Conservation (phyloP, 2,888 invertebrate species). For the Ochropleura leucogaster region DNA sequence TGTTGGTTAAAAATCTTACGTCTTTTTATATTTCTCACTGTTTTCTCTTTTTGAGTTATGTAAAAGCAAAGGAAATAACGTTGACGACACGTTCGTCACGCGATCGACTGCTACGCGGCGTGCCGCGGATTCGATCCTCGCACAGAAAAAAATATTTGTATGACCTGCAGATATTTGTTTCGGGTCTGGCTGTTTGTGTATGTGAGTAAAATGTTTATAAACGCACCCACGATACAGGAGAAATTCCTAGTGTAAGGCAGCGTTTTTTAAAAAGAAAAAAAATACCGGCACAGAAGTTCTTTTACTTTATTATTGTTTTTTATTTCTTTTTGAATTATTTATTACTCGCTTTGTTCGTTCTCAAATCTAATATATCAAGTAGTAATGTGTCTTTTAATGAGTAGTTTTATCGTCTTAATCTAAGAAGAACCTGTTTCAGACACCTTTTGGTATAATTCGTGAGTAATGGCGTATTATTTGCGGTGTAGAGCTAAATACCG, state of each 20-base stretch:
- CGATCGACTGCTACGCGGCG: no score
- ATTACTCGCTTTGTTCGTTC: slow-evolving; percentile 54
- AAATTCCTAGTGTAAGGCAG: no score
- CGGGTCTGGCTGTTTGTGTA: no score
- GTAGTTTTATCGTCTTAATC: slow-evolving; percentile 61
- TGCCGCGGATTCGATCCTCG: no score
- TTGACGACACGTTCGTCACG: no score
- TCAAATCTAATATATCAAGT: slow-evolving; percentile 61
- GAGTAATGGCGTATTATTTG: slow-evolving; percentile 58
- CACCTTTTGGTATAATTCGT: slow-evolving; percentile 60
- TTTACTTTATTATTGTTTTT: slow-evolving; percentile 1
- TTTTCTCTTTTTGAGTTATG: slow-evolving; percentile 35
- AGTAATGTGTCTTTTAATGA: slow-evolving; percentile 56
- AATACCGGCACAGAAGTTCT: background rate
- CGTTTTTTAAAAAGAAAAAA: background rate
- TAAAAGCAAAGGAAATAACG: background rate
- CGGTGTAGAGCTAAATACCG: slow-evolving; percentile 38
- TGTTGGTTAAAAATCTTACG: no score
- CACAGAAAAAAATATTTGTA: no score
- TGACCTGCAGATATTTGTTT: no score
- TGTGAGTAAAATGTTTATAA: no score
- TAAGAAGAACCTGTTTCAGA: slow-evolving; percentile 51
- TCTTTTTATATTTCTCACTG: background rate
- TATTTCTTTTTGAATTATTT: slow-evolving; percentile 53
- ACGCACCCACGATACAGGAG: no score